phyloP scores from a whole-genome alignment of 2,888 invertebrate genomes.

The Rhagophthalmus giganteus region DNA sequence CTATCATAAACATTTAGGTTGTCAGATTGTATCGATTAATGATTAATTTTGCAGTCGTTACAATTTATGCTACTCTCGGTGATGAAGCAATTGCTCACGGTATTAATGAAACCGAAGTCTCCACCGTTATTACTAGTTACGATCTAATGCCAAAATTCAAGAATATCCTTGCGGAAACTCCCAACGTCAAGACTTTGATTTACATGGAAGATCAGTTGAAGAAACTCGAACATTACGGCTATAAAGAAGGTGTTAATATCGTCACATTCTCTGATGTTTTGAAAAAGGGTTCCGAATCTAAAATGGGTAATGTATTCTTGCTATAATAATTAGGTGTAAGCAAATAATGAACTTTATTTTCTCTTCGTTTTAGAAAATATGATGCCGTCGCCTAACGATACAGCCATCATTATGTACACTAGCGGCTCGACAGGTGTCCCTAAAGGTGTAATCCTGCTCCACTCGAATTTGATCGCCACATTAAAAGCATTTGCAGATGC shows the following conservation, averaged over 20 bases:
- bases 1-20: too few species aligned
- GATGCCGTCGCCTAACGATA: constrained; percentile 72
- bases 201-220: constrained; percentile 89
- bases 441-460: constrained; percentile 84
- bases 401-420: constrained; percentile 98
- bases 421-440: constrained; percentile 96
- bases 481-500: constrained; percentile 81
- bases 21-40: too few species aligned
- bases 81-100: constrained; percentile 96
- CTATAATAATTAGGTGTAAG: constrained; percentile 7
- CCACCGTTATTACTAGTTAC: constrained; percentile 89
- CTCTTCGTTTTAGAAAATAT: too few species aligned
- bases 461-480: constrained; percentile 79
- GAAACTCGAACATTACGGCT: constrained; percentile 69
- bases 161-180: constrained; percentile 71
- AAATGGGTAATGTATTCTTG: constrained; percentile 50
- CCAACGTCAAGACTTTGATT: constrained; percentile 76
- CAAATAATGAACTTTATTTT: too few species aligned
- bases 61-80: constrained; percentile 95
- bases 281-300: constrained; percentile 56
- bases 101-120: constrained; percentile 94
- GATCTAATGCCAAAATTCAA: constrained; percentile 91
- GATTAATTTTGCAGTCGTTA: constrained; percentile 77
- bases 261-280: constrained; percentile 75
- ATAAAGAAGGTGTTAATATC: constrained; percentile 72